These are phyloP conservation scores for Alouatta caraya DNA, from an alignment of 2,797 vertebrate genomes.

Conservation along the genomic window DNA sequence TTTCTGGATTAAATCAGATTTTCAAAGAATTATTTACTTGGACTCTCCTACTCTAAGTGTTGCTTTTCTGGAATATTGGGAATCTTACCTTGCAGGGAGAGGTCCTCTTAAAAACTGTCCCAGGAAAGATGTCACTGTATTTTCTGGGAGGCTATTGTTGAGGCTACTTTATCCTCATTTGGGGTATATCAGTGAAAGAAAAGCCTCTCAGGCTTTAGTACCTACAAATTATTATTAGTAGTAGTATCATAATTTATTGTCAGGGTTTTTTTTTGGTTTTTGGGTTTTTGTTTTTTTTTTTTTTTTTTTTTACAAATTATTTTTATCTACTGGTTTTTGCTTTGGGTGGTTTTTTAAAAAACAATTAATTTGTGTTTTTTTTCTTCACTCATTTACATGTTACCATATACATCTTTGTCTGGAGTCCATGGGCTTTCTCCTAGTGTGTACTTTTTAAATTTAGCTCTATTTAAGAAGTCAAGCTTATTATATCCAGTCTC, in stretches of 20 bases:
- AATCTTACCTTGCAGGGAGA: neutral
- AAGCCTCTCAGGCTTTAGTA: neutral
- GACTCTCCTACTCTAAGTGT: neutral
- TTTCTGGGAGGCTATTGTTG: neutral
- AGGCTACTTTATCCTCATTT: neutral
- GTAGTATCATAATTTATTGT: neutral
- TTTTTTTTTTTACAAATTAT: neutral
- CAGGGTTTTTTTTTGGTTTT: neutral
- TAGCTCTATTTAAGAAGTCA: conserved; percentile 36
- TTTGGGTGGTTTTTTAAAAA: neutral
- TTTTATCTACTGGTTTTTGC: conserved; percentile 20
- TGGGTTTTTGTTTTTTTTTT: neutral
- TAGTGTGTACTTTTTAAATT: neutral
- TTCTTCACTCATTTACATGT: neutral
- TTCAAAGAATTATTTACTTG: neutral
- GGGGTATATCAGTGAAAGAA: neutral
- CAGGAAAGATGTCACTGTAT: neutral
- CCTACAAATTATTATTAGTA: accelerated
- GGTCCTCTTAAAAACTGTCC: neutral
- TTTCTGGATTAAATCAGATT: conserved; percentile 25
- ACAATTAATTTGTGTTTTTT: neutral
- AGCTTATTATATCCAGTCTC: conserved; percentile 12
- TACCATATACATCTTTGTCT: neutral
- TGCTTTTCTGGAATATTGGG: conserved; percentile 1
- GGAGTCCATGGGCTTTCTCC: neutral